These are phyloP conservation scores for Intellagama lesueurii DNA, from an alignment of 2,797 vertebrate genomes.

Conservation along the genomic window DNA sequence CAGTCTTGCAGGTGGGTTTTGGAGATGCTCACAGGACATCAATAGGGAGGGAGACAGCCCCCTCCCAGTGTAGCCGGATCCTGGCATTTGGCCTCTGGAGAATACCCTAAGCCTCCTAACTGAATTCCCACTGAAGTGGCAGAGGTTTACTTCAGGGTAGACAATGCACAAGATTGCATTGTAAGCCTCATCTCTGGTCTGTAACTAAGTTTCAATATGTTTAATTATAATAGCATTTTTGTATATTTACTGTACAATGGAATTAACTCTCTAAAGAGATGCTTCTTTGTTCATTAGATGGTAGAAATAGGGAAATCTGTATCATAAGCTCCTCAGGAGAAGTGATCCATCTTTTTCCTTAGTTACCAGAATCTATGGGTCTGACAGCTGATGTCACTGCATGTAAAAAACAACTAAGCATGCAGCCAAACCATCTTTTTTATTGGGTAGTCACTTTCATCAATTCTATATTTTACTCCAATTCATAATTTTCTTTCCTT, in stretches of 20 bases:
- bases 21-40: not conserved
- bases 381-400: not conserved
- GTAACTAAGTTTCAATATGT: not conserved
- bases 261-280: not conserved
- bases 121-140: not conserved
- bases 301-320: not conserved
- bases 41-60: not conserved
- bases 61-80: not conserved
- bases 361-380: not conserved
- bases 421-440: not conserved
- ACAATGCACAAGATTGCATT: not conserved
- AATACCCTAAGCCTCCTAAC: not conserved
- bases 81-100: not conserved
- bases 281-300: not conserved
- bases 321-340: not conserved
- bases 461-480: conserved; percentile 53
- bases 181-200: not conserved
- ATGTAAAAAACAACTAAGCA: not conserved
- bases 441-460: conserved; percentile 40
- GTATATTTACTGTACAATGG: not conserved
- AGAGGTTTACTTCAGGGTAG: not conserved
- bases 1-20: too few species aligned
- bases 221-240: not conserved
- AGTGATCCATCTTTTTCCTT: not conserved
- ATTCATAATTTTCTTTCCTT: conserved; percentile 55